Base-by-base conservation (phyloP, 2,797 vertebrate species). In the Liasis olivaceus region DNA sequence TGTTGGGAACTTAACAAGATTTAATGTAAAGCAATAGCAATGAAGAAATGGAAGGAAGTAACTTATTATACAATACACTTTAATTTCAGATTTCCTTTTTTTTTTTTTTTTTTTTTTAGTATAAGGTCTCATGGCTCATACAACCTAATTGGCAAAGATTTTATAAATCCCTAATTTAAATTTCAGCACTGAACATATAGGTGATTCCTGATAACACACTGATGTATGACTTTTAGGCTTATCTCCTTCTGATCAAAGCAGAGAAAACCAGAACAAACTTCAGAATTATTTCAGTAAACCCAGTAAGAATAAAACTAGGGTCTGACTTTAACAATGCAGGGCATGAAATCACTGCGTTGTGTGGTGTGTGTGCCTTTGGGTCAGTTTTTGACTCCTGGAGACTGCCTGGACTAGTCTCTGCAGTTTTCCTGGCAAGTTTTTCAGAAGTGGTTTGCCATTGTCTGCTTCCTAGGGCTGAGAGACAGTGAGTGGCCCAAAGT, bases 261-360 rank as follows among this genome's bases (percentile, higher is more conserved):
- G n/a, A 31, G 72, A 28, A 90, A 87, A 7, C 85, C n/a, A 85
- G n/a, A 92, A 91, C 51, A 59, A 20, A 13, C 0, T 13, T 90
- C 47, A 90, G 54, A 69, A 63, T 36, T 31, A 72, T 62, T 84
- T 94, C 85, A 87, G 24, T 89, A 93, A 93, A 60, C 36, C 13
- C 85, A 69, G 1, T 81, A 81, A 77, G 17, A 91, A 14, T 81
- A 81, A 60, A 88, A 63, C 54, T 54, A 84, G 5, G 66, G 20
- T 7, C 1, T 63, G 28, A 51, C 54, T 31, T 17, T 31, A 54
- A 60, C 14, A 56, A 63, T 51, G n/a, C 20, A 89, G 22, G 36
- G 14, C 17, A 13, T 8, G 62, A 66, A 86, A 92, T 69, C 31
- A 42, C 56, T 28, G 28, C 11, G 17, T 36, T 36, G 22, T 81